Base-by-base conservation (phyloP, 2,113 vertebrate genomes). In the Poeciliopsis prolifica region DNA sequence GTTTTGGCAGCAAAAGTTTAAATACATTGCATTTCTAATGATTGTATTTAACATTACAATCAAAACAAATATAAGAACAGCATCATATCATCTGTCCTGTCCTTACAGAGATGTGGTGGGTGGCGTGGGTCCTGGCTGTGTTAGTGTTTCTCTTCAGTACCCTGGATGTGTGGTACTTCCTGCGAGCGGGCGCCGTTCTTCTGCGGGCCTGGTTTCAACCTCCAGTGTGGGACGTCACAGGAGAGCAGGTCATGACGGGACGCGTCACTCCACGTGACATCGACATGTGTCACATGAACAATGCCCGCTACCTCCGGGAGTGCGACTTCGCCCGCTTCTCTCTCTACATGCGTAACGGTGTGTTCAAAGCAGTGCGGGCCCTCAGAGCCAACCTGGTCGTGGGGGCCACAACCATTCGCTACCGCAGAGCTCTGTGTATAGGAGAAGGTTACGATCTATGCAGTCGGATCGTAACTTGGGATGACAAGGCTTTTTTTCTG, bases 201-300 rank as follows among this genome's bases (percentile, higher is more conserved):
- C 42, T 94, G 22, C 82, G 81, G 6, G 95, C 96, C 67, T 93
- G 93, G 86, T 91, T 96, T 68, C 95, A 94, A 84, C 91, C 95
- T 14, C 89, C 93, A 0, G 81, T 96, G 17, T 87, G 90, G 67
- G 96, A 97, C 67, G 68, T 97, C 60, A 94, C 96, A 17, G 94
- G 90, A 0, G 96, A 97, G 89, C 96, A 96, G 85, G 65, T 86
- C 17, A 51, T 91, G 3, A 31, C 62, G 0, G 93, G 95, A 77
- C 86, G 93, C 3, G 96, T 97, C 61, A 91, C 95, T 5, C 89
- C 94, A 1, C 89, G 84, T 0, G 97, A 98, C 85, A 86, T 98
- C 24, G 96, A 97, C 90, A 88, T 97, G 93, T 90, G 95, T 60
- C 97, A 98, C 89, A 97, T 97, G 97, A 98, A 97, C 93, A 97